Evolutionary conservation across 2,888 invertebrate genomes (phyloP).

Genomic region (Onchidella celtica): DNA sequence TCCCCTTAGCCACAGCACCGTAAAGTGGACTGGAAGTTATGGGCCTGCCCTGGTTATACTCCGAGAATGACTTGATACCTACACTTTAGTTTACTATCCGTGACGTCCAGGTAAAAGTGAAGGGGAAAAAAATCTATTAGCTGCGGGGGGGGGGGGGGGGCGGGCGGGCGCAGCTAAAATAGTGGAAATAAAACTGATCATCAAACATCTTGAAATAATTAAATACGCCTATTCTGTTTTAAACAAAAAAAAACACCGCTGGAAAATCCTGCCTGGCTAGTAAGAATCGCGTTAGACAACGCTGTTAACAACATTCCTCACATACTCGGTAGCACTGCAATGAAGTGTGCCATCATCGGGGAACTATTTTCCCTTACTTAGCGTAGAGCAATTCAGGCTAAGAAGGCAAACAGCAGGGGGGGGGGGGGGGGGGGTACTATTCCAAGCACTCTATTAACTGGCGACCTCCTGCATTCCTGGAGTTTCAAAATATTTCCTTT

Average conservation of each 20-base stretch:
- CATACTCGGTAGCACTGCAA: background rate
- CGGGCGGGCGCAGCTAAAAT: background rate
- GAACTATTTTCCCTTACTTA: constrained; percentile 11
- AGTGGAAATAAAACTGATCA: background rate
- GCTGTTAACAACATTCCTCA: background rate
- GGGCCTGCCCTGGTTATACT: too few species aligned
- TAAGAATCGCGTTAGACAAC: background rate
- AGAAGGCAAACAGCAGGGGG: background rate
- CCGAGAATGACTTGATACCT: too few species aligned
- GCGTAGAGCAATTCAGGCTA: background rate
- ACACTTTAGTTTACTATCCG: too few species aligned
- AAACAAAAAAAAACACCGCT: background rate
- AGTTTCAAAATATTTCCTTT: background rate
- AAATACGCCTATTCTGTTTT: too few species aligned
- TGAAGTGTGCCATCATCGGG: constrained; percentile 7
- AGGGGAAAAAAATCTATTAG: background rate
- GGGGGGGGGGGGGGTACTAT: background rate
- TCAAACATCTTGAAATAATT: too few species aligned
- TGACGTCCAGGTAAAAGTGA: too few species aligned
- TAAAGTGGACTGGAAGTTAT: too few species aligned
- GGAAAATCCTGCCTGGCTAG: background rate
- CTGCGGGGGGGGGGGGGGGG: background rate
- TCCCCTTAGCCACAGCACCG: too few species aligned
- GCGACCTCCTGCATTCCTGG: background rate
- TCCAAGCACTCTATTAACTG: background rate